Evolutionary conservation across 2,797 vertebrate genomes (phyloP).

Genomic region (Miichthys miiuy): DNA sequence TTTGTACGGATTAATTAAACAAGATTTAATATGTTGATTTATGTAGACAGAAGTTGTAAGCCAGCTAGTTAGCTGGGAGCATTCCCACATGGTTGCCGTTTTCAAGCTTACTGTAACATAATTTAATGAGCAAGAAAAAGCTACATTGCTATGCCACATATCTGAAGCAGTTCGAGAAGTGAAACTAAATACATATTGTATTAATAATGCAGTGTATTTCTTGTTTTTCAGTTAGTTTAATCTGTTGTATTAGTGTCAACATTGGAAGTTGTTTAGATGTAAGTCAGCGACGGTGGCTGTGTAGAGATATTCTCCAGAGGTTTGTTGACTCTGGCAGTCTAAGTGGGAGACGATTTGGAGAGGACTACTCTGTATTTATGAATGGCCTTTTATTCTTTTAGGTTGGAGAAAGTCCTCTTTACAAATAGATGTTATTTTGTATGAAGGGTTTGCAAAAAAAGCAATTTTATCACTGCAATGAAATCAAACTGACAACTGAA

Average conservation of each 20-base stretch:
- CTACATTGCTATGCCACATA: too few relatives aligned
- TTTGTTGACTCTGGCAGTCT: not conserved
- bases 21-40: not conserved
- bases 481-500: too few relatives aligned
- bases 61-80: not conserved
- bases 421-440: too few relatives aligned
- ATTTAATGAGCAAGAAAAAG: too few relatives aligned
- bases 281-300: not conserved
- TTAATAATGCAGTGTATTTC: not conserved
- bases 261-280: not conserved
- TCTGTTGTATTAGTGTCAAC: not conserved
- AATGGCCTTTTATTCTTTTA: too few relatives aligned
- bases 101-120: not conserved
- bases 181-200: too few relatives aligned
- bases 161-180: too few relatives aligned
- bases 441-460: too few relatives aligned
- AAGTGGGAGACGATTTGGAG: not conserved
- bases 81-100: not conserved
- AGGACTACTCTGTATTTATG: too few relatives aligned
- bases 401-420: too few relatives aligned
- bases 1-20: not conserved
- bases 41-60: not conserved
- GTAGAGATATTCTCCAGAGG: not conserved
- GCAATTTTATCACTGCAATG: too few relatives aligned
- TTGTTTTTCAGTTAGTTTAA: not conserved